A percentile compares a stretch with the other conserved stretches of the same genome.
Conservation (phyloP, 2,797 vertebrate genomes). For the Lithobates sylvaticus region DNA sequence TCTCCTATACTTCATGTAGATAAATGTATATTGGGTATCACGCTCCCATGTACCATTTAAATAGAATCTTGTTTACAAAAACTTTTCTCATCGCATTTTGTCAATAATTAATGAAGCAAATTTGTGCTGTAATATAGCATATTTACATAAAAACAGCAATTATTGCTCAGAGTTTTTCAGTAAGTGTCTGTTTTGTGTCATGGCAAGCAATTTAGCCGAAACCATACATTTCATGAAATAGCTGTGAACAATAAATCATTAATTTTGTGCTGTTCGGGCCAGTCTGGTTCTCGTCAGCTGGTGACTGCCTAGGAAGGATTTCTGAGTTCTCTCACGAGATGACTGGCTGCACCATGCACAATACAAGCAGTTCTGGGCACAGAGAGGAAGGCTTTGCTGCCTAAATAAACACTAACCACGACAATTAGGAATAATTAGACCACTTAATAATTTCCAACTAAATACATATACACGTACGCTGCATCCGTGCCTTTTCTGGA, state of each 20-base stretch:
- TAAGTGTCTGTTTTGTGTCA: conserved; percentile 48
- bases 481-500: conserved; percentile 11
- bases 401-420: conserved; percentile 54
- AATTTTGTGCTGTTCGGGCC: conserved; percentile 49
- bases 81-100: neutral
- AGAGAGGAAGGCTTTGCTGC: conserved; percentile 48
- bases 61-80: neutral
- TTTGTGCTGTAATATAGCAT: conserved; percentile 10
- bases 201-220: conserved; percentile 42
- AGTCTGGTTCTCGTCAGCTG: conserved; percentile 58
- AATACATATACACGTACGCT: conserved; percentile 38
- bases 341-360: conserved; percentile 37
- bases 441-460: conserved; percentile 60
- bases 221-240: conserved; percentile 49
- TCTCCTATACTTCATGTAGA: neutral
- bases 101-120: conserved; percentile 26
- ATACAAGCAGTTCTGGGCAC: conserved; percentile 26
- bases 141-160: conserved; percentile 22
- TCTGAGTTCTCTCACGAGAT: conserved; percentile 45
- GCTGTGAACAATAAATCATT: conserved; percentile 58
- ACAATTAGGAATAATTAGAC: conserved; percentile 59
- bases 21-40: neutral
- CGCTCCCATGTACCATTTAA: neutral
- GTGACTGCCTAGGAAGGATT: conserved; percentile 32
- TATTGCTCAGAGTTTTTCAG: conserved; percentile 21